Evolutionary conservation across 2,113 vertebrate genomes (phyloP).

Genomic region (Aythya baeri): DNA sequence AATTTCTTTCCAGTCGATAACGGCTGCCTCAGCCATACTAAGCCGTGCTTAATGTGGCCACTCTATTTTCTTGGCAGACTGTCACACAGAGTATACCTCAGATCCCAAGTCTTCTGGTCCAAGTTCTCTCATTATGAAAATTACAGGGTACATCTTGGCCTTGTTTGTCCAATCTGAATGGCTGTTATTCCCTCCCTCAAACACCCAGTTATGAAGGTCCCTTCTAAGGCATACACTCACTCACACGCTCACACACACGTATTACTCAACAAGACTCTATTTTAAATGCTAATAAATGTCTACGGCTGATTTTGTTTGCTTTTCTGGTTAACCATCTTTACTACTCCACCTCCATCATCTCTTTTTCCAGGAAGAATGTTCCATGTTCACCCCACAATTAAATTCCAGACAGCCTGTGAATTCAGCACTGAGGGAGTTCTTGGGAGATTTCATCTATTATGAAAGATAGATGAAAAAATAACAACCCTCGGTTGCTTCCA

Average conservation of each 20-base stretch:
- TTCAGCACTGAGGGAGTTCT: background rate
- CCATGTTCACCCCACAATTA: constrained; percentile 55
- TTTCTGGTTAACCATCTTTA: constrained; percentile 41
- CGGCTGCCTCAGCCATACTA: background rate
- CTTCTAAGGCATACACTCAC: background rate
- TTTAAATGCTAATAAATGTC: constrained; percentile 18
- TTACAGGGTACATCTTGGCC: background rate
- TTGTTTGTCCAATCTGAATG: background rate
- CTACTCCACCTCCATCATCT: background rate
- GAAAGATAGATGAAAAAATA: background rate
- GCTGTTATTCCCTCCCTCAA: background rate
- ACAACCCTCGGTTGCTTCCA: background rate
- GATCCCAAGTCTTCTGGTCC: background rate
- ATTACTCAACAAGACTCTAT: background rate
- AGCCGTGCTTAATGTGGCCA: background rate
- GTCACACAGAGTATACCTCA: background rate
- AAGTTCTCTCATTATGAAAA: background rate
- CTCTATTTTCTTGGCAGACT: background rate
- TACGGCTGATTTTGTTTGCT: constrained; percentile 14
- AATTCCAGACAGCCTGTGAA: constrained; percentile 41
- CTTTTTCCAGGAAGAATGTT: constrained; percentile 57
- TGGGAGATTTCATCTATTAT: constrained; percentile 4
- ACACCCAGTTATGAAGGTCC: background rate
- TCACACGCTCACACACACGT: background rate
- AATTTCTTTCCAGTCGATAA: background rate